Conservation (phyloP, 2,113 vertebrate species). For the Terrapene triunguis region DNA sequence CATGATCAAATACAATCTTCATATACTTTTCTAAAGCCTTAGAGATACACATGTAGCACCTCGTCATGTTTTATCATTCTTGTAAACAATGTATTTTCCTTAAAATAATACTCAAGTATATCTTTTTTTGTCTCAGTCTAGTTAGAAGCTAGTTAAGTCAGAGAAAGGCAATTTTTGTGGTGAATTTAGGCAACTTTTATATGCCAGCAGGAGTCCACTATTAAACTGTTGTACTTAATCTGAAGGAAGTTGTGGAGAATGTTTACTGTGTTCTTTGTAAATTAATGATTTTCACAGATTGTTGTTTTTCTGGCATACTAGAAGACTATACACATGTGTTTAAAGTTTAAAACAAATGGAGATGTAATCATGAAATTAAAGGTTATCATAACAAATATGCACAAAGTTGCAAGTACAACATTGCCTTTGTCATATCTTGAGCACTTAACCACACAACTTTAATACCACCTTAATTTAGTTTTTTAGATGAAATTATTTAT, state of each 20-base stretch:
- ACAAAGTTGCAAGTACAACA: neutral
- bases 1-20: neutral
- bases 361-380: neutral
- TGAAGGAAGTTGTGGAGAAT: neutral
- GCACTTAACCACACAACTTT: neutral
- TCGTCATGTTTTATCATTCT: slow-evolving; percentile 12
- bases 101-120: neutral
- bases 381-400: neutral
- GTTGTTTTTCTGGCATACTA: neutral
- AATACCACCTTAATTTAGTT: neutral
- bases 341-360: neutral
- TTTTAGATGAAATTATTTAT: neutral
- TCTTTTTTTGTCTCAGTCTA: neutral
- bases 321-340: neutral
- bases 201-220: slow-evolving; percentile 13
- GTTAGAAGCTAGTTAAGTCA: neutral
- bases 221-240: neutral
- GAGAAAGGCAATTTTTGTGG: neutral
- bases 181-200: slow-evolving; percentile 5
- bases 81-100: neutral
- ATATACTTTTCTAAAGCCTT: slow-evolving; percentile 25
- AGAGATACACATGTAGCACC: neutral
- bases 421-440: neutral
- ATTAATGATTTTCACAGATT: neutral
- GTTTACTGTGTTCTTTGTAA: neutral